Conservation (phyloP, 2,888 invertebrate species). For the Eupeodes luniger region DNA sequence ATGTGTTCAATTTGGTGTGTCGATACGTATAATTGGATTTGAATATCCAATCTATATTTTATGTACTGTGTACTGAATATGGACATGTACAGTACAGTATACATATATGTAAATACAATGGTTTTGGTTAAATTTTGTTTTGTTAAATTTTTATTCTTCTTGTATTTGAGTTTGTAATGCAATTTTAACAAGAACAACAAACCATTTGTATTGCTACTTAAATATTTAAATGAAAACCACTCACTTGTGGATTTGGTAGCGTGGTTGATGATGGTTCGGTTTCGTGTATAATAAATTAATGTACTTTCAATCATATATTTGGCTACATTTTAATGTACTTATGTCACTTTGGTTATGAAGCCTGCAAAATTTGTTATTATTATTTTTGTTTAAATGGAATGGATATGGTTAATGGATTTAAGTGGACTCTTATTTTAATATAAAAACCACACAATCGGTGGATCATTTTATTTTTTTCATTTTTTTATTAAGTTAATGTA, state of each 20-base stretch:
- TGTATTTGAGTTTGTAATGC: conserved; percentile 9
- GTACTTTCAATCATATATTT: conserved; percentile 68
- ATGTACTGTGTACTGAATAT: neutral
- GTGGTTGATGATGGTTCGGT: conserved; percentile 29
- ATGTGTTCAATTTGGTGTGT: conserved; percentile 76
- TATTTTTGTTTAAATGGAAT: neutral
- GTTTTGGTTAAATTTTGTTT: neutral
- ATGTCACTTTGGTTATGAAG: conserved; percentile 53
- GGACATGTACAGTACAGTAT: too few species aligned
- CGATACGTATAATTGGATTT: conserved; percentile 75
- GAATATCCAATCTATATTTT: conserved; percentile 8
- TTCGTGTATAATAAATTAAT: conserved; percentile 51
- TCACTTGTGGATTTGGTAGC: neutral
- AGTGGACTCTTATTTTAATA: neutral
- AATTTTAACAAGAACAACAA: conserved; percentile 16
- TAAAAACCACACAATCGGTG: neutral
- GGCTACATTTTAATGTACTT: conserved; percentile 58
- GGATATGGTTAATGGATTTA: neutral
- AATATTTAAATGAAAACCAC: conserved; percentile 79
- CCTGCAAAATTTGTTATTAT: neutral
- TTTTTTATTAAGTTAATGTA: neutral
- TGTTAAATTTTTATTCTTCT: conserved; percentile 36
- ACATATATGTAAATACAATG: neutral
- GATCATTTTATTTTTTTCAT: too few species aligned
- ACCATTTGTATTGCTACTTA: conserved; percentile 78